Base-by-base conservation (phyloP, 2,797 vertebrate species). In the Siniperca scherzeri region DNA sequence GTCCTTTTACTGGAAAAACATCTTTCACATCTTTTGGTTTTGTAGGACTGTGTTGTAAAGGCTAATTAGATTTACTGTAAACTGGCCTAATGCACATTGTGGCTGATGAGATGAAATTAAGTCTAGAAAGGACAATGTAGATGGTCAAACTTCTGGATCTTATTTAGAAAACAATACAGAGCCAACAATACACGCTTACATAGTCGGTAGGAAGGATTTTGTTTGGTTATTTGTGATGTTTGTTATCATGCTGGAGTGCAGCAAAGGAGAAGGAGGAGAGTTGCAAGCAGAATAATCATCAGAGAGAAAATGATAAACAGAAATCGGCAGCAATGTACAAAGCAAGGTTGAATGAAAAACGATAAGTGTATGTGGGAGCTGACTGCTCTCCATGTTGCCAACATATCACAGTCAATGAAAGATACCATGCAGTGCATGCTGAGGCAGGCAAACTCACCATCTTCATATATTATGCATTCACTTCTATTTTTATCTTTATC, bases 381-480 rank as follows among this genome's bases (percentile, higher is more conserved):
- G n/a, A 55, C 52, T 17, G 71, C 30, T 80, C 60, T 81, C 22
- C 55, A 68, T 81, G 70, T 57, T 70, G 11, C 62, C 66, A 56
- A 57, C 14, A 46, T 65, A 50, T 78, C 81, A 40, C 61, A 50
- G 48, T 42, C 57, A 33, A 61, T 78, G 48, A 71, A 36, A 83
- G 27, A 67, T 22, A 21, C 13, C 56, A 33, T 56, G 57, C 68
- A 30, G 66, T 60, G 57, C 69, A 59, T 40, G 67, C 77, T 68
- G 82, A 80, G 71, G 66, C 76, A 40, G 73, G 59, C 53, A 53
- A 78, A 85, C 57, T 65, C 17, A 11, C 44, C 4, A 8, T 38
- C 64, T 77, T 78, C 61, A 85, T 90, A 27, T 46, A 82, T 91
- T 78, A 86, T 91, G 78, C 9, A 86, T 89, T 88, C 53, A 64